phyloP scores from a whole-genome alignment of 2,888 invertebrate species.

The Mimas tiliae region DNA sequence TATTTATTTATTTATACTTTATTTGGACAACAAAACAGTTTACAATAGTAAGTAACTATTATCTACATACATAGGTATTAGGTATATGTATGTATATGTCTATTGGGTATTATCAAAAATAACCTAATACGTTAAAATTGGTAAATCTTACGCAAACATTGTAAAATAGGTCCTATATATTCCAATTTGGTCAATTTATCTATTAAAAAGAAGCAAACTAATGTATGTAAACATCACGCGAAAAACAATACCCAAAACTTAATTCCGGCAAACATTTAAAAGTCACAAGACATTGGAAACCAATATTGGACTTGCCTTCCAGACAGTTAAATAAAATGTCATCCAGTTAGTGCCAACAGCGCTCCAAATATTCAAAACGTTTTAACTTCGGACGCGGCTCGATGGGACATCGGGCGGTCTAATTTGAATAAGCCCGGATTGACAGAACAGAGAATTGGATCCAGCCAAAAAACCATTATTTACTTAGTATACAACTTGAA shows the following conservation, averaged over 20 bases:
- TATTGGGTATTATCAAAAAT: no score
- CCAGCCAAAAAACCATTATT: conserved; percentile 28
- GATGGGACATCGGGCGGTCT: conserved; percentile 27
- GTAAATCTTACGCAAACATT: no score
- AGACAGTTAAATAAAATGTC: conserved; percentile 24
- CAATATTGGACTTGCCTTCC: conserved; percentile 18
- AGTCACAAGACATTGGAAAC: conserved; percentile 14
- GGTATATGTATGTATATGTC: no score
- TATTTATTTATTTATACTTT: no score
- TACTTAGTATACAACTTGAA: conserved; percentile 25
- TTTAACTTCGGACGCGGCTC: conserved; percentile 23
- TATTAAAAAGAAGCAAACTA: background rate
- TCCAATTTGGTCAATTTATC: background rate
- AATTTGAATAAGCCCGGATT: conserved; percentile 31
- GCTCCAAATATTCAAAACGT: conserved; percentile 19
- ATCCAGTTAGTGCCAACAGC: conserved; percentile 19
- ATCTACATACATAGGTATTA: no score
- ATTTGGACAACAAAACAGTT: no score
- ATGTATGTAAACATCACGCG: no score
- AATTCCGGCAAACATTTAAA: conserved; percentile 12
- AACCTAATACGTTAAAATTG: no score
- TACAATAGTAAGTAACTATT: no score
- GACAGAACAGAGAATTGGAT: conserved; percentile 29
- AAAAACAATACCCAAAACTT: background rate
- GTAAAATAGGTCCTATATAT: background rate